Conservation (phyloP, 2,888 invertebrate species). For the Brenthis daphne region DNA sequence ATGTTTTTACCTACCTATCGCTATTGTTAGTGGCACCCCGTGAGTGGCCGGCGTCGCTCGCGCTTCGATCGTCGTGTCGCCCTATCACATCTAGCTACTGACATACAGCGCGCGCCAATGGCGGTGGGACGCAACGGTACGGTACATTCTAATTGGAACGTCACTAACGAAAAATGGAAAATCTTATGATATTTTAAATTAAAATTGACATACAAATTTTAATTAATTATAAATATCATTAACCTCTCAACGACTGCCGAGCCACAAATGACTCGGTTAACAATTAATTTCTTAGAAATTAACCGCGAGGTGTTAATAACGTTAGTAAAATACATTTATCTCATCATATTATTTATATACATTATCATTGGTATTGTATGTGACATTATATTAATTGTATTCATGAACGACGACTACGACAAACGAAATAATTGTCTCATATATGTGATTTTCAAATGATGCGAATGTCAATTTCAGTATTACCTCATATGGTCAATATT, state of each 20-base stretch:
- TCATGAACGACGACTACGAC: neutral
- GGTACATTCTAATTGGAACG: neutral
- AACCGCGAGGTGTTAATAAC: neutral
- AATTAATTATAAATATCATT: slow-evolving; percentile 1
- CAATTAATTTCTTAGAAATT: too few species aligned
- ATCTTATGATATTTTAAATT: neutral
- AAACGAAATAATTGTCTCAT: neutral
- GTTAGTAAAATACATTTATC: slow-evolving; percentile 4
- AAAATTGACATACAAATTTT: slow-evolving; percentile 12
- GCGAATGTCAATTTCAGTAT: neutral
- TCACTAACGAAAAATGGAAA: neutral
- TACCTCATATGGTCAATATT: neutral
- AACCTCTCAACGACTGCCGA: too few species aligned
- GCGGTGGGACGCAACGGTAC: too few species aligned
- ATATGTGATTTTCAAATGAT: too few species aligned
- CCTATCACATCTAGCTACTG: slow-evolving; percentile 33
- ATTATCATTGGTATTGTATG: slow-evolving; percentile 6
- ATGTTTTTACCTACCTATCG: slow-evolving; percentile 58
- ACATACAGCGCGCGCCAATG: neutral
- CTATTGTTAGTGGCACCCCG: slow-evolving; percentile 46
- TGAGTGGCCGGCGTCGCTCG: neutral
- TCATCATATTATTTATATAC: slow-evolving; percentile 5
- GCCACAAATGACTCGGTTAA: too few species aligned
- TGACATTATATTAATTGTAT: neutral
- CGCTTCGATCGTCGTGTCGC: slow-evolving; percentile 9